phyloP scores from a whole-genome alignment of 2,797 vertebrate species.

The Phyllotis vaccarum region DNA sequence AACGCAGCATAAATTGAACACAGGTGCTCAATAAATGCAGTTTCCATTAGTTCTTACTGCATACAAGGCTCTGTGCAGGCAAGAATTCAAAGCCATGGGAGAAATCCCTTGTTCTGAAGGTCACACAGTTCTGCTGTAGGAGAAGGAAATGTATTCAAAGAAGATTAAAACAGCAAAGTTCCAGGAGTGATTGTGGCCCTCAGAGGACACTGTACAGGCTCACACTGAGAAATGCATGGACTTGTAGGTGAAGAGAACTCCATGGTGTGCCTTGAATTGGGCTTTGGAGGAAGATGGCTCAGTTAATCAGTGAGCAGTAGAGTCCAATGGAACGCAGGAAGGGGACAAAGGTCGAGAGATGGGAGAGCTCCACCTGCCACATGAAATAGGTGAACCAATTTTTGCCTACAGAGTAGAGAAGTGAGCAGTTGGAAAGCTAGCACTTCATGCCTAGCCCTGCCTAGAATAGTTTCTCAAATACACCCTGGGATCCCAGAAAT shows the following conservation, averaged over 20 bases:
- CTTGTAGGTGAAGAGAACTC: too few relatives aligned
- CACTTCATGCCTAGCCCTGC: not conserved
- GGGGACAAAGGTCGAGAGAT: not conserved
- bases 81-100: not conserved
- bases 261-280: not conserved
- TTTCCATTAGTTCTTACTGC: not conserved
- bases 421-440: not conserved
- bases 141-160: not conserved
- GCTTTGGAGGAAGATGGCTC: not conserved
- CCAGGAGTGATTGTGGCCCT: not conserved
- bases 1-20: not conserved
- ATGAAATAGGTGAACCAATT: not conserved
- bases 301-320: not conserved
- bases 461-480: not conserved
- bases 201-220: not conserved
- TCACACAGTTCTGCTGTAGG: not conserved
- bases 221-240: not conserved
- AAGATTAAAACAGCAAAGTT: not conserved
- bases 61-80: not conserved
- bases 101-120: not conserved
- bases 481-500: not conserved
- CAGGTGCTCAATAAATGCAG: not conserved
- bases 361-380: not conserved
- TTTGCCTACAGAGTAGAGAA: not conserved
- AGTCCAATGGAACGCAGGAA: not conserved